Conservation (phyloP, 2,888 invertebrate species). For the Phengaris arion region DNA sequence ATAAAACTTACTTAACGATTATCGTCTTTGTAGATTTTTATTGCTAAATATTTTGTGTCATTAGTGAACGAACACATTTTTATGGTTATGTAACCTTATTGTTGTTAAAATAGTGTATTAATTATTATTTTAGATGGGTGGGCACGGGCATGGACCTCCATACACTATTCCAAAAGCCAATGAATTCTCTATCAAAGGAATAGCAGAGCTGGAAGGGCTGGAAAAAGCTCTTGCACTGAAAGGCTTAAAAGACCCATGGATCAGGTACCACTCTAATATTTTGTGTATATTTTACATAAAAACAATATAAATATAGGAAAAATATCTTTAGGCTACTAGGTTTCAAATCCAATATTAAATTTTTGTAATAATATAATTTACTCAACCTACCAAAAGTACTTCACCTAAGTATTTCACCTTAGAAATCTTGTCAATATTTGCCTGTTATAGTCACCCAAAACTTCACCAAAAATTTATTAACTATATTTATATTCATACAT, state of each 20-base stretch:
- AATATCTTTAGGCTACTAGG: neutral
- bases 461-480: too few species aligned
- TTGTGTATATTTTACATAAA: neutral
- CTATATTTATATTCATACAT: too few species aligned
- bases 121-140: slow-evolving; percentile 50
- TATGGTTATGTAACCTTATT: slow-evolving; percentile 11
- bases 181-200: slow-evolving; percentile 85
- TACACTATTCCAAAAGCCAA: slow-evolving; percentile 85
- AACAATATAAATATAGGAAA: too few species aligned
- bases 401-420: too few species aligned
- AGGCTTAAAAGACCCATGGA: slow-evolving; percentile 92
- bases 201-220: slow-evolving; percentile 82
- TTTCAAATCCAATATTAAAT: too few species aligned
- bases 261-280: slow-evolving; percentile 76
- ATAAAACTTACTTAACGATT: neutral
- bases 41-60: neutral
- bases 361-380: too few species aligned
- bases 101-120: neutral
- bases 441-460: too few species aligned
- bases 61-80: neutral
- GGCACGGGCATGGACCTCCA: slow-evolving; percentile 62
- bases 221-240: slow-evolving; percentile 82
- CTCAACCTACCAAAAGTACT: too few species aligned
- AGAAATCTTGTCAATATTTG: too few species aligned
- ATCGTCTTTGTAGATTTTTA: neutral